Base-by-base conservation (phyloP, 2,888 invertebrate species). In the Conomelus anceps region DNA sequence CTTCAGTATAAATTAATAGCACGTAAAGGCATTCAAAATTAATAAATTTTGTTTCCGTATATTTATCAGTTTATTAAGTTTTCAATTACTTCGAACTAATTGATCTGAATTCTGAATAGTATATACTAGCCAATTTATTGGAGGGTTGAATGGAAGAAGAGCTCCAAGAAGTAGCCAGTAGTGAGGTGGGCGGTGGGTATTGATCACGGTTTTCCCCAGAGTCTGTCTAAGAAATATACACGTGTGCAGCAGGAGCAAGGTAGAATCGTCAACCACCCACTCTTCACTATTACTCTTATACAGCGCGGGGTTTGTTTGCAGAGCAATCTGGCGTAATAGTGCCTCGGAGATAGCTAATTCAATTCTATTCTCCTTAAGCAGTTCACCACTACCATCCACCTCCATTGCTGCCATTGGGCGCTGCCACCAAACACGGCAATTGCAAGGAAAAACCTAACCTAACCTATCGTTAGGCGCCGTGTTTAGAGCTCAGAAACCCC, bases 281-380 rank as follows among this genome's bases (percentile, higher is more conserved):
- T 63, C 63, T 63, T 63, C n/a, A 63, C 63, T 63, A 63, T 63
- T 63, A 63, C 63, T 63, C 63, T 63, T 63, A n/a, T 63, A 34
- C 34, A 34, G 34, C 29, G 22, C 86, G 23, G 24, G 24, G 86
- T 86, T 86, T 86, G 86, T 86, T 86, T 86, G 86, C 86, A 22
- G 24, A 26, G 86, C 86, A 86, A 86, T 86, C 86, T 23, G 86
- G 24, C 86, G 86, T 86, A 86, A 86, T 86, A 23, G 86, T 86
- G 86, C 86, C 86, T 86, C 29, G 26, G 86, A 24, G 86, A 86
- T 86, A 86, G 23, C 86, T 86, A 86, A 86, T 86, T 86, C 86
- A 86, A 86, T 86, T 86, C 86, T n/a, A 29, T 23, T 22, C 86
- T 86, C 24, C 24, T 86, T 86, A 86, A 86, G 86, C 24, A 86